Conservation (phyloP, 2,113 vertebrate species). For the Zingel zingel region DNA sequence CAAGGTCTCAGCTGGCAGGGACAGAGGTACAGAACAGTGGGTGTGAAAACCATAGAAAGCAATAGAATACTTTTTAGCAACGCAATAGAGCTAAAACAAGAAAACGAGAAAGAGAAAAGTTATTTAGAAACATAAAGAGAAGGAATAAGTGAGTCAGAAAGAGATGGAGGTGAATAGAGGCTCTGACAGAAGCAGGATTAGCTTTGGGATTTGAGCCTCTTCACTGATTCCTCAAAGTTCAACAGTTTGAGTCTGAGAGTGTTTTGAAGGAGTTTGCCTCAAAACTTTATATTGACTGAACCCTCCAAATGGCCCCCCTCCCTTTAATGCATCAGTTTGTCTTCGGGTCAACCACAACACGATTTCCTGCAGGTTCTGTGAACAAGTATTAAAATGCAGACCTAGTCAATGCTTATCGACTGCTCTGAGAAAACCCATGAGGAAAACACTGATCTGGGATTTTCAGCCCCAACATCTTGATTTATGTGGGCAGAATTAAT, state of each 20-base stretch:
- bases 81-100: constrained; percentile 27
- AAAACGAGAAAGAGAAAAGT: constrained; percentile 25
- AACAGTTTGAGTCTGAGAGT: constrained; percentile 38
- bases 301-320: neutral
- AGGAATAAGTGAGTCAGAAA: constrained; percentile 12
- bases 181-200: constrained; percentile 64
- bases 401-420: neutral
- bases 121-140: constrained; percentile 23
- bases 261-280: constrained; percentile 56
- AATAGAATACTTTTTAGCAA: constrained; percentile 22
- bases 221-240: constrained; percentile 47
- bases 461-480: constrained; percentile 16
- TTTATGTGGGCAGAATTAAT: constrained; percentile 28
- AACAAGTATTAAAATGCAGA: constrained; percentile 28
- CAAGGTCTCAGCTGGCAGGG: constrained; percentile 42
- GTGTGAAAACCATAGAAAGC: constrained; percentile 26
- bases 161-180: constrained; percentile 46
- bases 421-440: constrained; percentile 25
- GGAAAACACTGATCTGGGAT: constrained; percentile 31
- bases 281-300: constrained; percentile 54
- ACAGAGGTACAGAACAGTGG: constrained; percentile 40
- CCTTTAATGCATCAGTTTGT: constrained; percentile 8
- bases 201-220: constrained; percentile 66
- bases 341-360: constrained; percentile 5
- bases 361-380: constrained; percentile 33